Evolutionary conservation across 2,888 invertebrate genomes (phyloP).

Genomic region (Lordiphosa andalusiaca): DNA sequence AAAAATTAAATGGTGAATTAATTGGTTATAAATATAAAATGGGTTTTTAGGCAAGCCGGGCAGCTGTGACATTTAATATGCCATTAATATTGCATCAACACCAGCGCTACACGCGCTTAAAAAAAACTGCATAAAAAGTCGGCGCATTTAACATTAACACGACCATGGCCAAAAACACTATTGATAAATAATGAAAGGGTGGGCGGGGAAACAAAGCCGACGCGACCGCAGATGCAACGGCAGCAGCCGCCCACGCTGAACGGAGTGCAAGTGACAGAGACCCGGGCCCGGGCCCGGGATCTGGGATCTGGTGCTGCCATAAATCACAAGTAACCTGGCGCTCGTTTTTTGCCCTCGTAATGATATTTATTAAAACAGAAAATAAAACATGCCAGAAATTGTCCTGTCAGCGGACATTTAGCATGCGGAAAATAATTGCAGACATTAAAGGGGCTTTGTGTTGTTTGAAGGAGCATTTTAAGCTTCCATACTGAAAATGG

Average conservation of each 20-base stretch:
- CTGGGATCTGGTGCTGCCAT: constrained; percentile 15
- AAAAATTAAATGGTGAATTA: constrained; percentile 65
- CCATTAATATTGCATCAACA: constrained; percentile 68
- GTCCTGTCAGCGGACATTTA: too few species aligned
- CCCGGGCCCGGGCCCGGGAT: background rate
- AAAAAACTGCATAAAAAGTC: constrained; percentile 27
- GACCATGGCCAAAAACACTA: constrained; percentile 19
- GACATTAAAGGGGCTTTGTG: too few species aligned
- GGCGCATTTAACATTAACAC: constrained; percentile 42
- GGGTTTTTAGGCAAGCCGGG: constrained; percentile 43
- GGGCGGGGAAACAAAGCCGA: constrained; percentile 31
- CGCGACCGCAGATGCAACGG: constrained; percentile 23
- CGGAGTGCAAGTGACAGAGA: constrained; percentile 5
- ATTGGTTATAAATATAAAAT: constrained; percentile 43
- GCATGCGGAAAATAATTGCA: too few species aligned
- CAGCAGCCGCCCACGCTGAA: constrained; percentile 11
- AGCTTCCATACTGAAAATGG: too few species aligned
- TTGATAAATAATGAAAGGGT: constrained; percentile 47
- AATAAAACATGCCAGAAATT: too few species aligned
- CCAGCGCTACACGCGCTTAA: constrained; percentile 39
- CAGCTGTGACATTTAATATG: constrained; percentile 63
- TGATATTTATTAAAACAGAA: too few species aligned
- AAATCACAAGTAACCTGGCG: constrained; percentile 6
- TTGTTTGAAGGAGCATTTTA: too few species aligned
- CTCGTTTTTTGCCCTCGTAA: background rate